These are phyloP conservation scores for Dyspetes luteomarginatus DNA, from an alignment of 2,888 invertebrate species.

Conservation along the genomic window DNA sequence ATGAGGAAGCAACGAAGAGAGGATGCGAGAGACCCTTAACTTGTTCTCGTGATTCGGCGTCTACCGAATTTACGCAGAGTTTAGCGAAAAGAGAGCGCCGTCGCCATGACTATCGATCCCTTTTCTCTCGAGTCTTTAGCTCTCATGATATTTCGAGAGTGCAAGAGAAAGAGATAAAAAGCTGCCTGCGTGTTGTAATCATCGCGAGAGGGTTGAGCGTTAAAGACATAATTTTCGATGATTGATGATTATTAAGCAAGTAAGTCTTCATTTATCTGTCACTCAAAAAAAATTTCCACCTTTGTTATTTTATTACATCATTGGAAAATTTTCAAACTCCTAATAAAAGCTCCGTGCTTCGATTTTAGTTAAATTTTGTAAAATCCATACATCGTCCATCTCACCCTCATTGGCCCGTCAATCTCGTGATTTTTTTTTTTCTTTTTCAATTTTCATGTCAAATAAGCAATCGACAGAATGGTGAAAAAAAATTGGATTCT, in stretches of 20 bases:
- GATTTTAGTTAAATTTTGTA: no score
- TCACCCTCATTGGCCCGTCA: no score
- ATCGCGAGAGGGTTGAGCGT: conserved; percentile 7
- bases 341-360: no score
- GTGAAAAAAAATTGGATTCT: no score
- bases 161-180: conserved; percentile 14
- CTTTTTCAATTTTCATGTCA: no score
- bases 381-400: no score
- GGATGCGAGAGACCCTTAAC: background rate
- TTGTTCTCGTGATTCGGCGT: background rate
- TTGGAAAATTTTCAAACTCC: no score
- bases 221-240: background rate
- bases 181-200: conserved; percentile 28
- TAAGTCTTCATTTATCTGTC: background rate
- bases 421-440: no score
- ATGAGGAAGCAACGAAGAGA: conserved; percentile 11
- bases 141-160: conserved; percentile 41
- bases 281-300: no score
- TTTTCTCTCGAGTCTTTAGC: conserved; percentile 47
- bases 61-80: conserved; percentile 15
- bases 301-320: no score
- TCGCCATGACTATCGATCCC: conserved; percentile 75
- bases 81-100: conserved; percentile 70
- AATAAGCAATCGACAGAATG: no score
- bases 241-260: background rate